These are phyloP conservation scores for Pangasius mekongensis DNA, from an alignment of 2,797 vertebrate species.

Conservation along the genomic window DNA sequence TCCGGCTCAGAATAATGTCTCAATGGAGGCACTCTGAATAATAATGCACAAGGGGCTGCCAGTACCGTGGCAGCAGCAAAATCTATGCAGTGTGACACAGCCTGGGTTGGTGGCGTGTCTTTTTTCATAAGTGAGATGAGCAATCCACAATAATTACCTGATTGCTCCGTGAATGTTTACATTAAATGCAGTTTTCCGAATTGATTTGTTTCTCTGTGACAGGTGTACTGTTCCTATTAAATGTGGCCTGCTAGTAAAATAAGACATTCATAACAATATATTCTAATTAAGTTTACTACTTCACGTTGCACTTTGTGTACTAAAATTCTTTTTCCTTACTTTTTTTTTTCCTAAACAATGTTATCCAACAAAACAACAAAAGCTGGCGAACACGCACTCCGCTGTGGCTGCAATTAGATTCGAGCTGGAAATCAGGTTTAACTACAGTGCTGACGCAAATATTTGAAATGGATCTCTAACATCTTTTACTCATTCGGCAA, in stretches of 20 bases:
- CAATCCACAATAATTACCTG: slow-evolving; percentile 17
- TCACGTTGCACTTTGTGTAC: neutral
- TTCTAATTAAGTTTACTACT: neutral
- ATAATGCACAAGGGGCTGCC: slow-evolving; percentile 54
- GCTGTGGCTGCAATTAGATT: neutral
- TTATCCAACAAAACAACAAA: neutral
- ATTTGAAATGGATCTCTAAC: slow-evolving; percentile 14
- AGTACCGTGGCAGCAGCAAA: slow-evolving; percentile 4
- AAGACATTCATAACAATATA: neutral
- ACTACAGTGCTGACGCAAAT: slow-evolving; percentile 4
- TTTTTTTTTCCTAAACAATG: neutral
- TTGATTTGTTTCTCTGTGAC: neutral
- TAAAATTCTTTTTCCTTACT: neutral
- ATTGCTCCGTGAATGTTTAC: neutral
- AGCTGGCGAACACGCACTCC: neutral
- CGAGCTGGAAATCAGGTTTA: slow-evolving; percentile 24
- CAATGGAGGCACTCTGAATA: slow-evolving; percentile 63
- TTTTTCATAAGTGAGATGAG: slow-evolving; percentile 21
- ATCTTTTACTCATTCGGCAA: slow-evolving; percentile 44
- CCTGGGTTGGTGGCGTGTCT: slow-evolving; percentile 14
- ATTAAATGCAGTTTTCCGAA: slow-evolving; percentile 2
- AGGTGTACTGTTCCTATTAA: neutral
- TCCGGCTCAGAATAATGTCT: slow-evolving; percentile 63
- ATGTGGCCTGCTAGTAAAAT: neutral
- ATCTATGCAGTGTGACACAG: neutral